Evolutionary conservation across 2,888 invertebrate species (phyloP).

Genomic region (Serrognathus titanus): DNA sequence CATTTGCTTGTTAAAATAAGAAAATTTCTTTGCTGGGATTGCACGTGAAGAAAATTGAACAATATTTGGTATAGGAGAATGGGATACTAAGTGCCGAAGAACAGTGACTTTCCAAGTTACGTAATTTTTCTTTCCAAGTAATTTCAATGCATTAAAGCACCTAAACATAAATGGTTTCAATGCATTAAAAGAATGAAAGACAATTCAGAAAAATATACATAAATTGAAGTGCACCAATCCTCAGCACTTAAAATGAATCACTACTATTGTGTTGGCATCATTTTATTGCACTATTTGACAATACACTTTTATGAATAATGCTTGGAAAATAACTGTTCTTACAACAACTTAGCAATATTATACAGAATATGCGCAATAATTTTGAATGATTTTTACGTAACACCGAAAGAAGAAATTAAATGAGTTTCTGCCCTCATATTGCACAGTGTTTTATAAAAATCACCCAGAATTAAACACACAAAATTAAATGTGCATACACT

Average conservation of each 20-base stretch:
- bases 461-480: conserved; percentile 23
- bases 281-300: conserved; percentile 48
- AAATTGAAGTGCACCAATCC: conserved; percentile 50
- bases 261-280: conserved; percentile 36
- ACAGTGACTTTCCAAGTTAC: conserved; percentile 71
- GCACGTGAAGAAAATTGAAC: too few relatives aligned
- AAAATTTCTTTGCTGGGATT: too few relatives aligned
- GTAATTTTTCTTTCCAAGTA: conserved; percentile 46
- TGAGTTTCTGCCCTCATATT: too few relatives aligned
- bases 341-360: conserved; percentile 31
- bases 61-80: background rate
- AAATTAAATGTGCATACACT: conserved; percentile 13
- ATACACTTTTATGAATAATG: conserved; percentile 38
- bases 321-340: conserved; percentile 54
- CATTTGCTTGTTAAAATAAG: too few relatives aligned
- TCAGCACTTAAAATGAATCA: conserved; percentile 46
- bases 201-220: conserved; percentile 46
- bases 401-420: too few relatives aligned
- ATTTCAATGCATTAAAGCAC: conserved; percentile 40
- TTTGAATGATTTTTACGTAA: conserved; percentile 25
- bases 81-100: conserved; percentile 65
- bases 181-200: conserved; percentile 40
- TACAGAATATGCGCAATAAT: conserved; percentile 12
- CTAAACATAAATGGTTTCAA: conserved; percentile 28
- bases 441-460: background rate